Conservation (phyloP, 2,113 vertebrate species). For the Regulus satrapa region DNA sequence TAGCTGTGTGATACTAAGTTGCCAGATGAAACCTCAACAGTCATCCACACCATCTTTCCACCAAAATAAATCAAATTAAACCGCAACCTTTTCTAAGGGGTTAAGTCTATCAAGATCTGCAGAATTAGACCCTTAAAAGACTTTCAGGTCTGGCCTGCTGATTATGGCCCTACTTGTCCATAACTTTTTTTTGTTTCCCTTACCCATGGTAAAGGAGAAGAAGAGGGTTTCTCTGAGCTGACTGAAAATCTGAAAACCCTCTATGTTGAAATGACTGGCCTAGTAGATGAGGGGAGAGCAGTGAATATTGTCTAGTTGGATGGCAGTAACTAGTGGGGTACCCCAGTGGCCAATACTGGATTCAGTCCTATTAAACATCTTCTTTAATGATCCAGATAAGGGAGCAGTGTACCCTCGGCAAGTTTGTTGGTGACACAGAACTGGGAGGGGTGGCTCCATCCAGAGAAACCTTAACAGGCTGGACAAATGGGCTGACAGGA, state of each 20-base stretch:
- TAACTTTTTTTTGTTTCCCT: not conserved
- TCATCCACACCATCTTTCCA: not conserved
- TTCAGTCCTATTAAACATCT: not conserved
- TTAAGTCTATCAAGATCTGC: not conserved
- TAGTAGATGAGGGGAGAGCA: not conserved
- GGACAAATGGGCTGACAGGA: not conserved
- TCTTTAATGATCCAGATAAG: not conserved
- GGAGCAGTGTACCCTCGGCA: not conserved
- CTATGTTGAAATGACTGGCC: not conserved
- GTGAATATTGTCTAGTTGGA: not conserved
- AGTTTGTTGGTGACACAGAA: not conserved
- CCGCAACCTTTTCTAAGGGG: not conserved
- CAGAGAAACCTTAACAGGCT: not conserved
- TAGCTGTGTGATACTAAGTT: not conserved
- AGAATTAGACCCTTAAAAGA: not conserved
- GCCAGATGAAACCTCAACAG: not conserved
- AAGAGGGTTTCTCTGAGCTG: not conserved
- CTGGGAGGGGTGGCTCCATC: not conserved
- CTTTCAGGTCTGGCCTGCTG: not conserved
- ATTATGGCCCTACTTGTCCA: not conserved
- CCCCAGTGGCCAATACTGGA: not conserved
- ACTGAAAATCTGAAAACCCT: not conserved
- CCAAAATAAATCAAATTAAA: not conserved
- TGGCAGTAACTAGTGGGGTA: not conserved
- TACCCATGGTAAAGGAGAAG: not conserved